Conservation (phyloP, 2,888 invertebrate genomes). For the Eledone cirrhosa region DNA sequence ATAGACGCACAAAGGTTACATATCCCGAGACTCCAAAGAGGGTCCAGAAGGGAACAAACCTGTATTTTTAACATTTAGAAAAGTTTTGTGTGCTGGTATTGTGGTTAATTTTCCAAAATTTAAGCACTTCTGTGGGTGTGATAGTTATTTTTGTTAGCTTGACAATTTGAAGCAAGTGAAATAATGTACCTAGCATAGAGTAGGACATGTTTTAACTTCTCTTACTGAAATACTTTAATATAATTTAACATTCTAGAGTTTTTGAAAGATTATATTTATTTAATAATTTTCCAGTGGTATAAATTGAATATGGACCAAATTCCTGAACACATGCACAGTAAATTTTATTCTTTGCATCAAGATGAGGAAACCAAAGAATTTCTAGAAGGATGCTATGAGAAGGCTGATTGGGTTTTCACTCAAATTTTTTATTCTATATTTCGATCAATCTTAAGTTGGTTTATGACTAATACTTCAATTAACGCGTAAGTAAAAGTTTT, state of each 20-base stretch:
- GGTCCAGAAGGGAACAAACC: no score
- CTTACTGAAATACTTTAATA: no score
- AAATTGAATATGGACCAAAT: conserved; percentile 46
- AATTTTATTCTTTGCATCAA: conserved; percentile 63
- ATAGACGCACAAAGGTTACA: no score
- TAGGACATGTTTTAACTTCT: no score
- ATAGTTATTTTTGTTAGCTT: no score
- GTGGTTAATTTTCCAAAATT: no score
- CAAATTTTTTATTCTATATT: conserved; percentile 91
- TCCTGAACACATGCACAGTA: conserved; percentile 48
- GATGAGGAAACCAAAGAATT: conserved; percentile 81
- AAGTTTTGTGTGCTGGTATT: no score
- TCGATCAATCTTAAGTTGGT: conserved; percentile 83
- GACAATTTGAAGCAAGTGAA: not conserved
- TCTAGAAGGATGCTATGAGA: conserved; percentile 78
- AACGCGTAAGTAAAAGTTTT: conserved; percentile 79
- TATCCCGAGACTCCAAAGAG: no score
- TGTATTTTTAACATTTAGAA: no score
- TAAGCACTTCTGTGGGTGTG: no score
- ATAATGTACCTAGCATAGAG: not conserved
- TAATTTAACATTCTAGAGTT: no score
- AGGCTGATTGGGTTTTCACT: conserved; percentile 85
- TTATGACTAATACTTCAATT: conserved; percentile 94
- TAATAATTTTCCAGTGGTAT: conserved; percentile 60
- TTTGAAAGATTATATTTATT: not conserved